A percentile compares a stretch with the other conserved stretches of the same genome.
Evolutionary conservation across 2,113 vertebrate species (phyloP).

Genomic region (Corythoichthys intestinalis): DNA sequence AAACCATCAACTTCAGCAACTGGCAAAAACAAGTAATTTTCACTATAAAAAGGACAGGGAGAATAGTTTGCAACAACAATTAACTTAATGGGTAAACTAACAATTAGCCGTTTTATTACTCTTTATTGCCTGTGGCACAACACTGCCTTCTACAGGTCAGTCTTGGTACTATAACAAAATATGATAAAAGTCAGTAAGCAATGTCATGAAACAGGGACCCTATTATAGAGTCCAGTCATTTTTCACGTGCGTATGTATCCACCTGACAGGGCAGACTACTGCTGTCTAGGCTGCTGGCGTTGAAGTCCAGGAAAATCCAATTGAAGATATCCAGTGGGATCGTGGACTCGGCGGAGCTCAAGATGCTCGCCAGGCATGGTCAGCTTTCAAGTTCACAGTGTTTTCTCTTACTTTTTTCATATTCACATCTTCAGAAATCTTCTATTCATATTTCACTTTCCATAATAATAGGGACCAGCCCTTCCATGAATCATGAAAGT

Average conservation of each 20-base stretch:
- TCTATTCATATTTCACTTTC: too few relatives aligned
- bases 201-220: neutral
- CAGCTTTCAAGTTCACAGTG: constrained; percentile 18
- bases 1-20: neutral
- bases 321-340: constrained; percentile 71
- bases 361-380: constrained; percentile 51
- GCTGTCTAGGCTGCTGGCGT: constrained; percentile 60
- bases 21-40: too few relatives aligned
- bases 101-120: neutral
- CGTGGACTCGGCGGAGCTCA: constrained; percentile 59
- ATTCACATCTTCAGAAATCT: too few relatives aligned
- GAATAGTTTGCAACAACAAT: neutral
- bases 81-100: neutral
- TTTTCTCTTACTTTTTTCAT: too few relatives aligned
- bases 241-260: constrained; percentile 11
- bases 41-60: neutral
- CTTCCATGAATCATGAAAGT: too few relatives aligned
- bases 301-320: constrained; percentile 58
- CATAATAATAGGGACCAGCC: too few relatives aligned
- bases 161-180: neutral
- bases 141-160: neutral
- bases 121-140: neutral
- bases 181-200: too few relatives aligned
- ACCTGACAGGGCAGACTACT: constrained; percentile 63
- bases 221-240: too few relatives aligned